Evolutionary conservation across 2,888 invertebrate genomes (phyloP), one percentile per base, ranked within the genome.

Genomic region (Machimus rusticus): DNA sequence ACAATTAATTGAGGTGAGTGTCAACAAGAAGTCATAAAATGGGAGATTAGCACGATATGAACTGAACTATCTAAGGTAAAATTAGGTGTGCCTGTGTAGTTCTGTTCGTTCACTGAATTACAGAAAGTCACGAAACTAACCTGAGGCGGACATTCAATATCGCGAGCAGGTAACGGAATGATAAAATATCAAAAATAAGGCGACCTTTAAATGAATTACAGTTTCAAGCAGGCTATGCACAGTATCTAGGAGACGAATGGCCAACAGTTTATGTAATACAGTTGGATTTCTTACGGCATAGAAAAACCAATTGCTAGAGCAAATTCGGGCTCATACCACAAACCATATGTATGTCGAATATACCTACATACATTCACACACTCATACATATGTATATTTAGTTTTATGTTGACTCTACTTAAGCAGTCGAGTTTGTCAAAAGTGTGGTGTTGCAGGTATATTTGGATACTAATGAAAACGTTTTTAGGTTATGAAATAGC

Each of bases 1-100:
- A 86, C 78, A 86, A 78, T 78, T 86, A 86, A 86, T 86, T 86
- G 57, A 86, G 57, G 78, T 39, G 74, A 78, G 66, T 86, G 86
- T 86, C 86, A 86, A 86, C 86, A 86, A 86, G 78, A 78, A 77
- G 86, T 78, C 77, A 78, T 86, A 86, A 86, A 77, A 86, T 57
- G 51, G 39, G 39, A 86, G 78, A 86, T 86, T 86, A 86, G 57
- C 78, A 86, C 78, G 78, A 86, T 77, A 86, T 43, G 55, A 86
- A 55, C 34, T 4, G 39, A 77, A 86, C 86, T 77, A 55, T 77
- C 37, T 23, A 77, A 55, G 37, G 55, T 51, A 28, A 77, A 57
- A 86, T 51, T 46, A 55, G 77, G 86, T 86, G 85, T 74, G 85
- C 74, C 85, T 46, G 74, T 28, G 43, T 74, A 74, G 74, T 86